phyloP scores from a whole-genome alignment of 2,113 vertebrate genomes.

The Fulica atra region DNA sequence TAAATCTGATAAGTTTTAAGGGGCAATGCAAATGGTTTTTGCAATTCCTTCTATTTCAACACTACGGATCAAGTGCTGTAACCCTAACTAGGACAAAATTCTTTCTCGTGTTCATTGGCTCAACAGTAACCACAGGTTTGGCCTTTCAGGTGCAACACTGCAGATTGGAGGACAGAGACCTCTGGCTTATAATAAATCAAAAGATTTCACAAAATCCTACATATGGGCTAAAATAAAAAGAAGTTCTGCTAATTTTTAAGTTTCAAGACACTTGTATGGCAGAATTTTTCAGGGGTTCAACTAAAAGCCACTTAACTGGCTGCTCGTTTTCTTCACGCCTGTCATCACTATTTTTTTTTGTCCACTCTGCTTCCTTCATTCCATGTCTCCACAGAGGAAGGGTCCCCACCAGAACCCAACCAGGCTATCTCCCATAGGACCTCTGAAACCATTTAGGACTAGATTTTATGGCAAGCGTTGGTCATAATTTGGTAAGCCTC shows the following conservation, averaged over 20 bases:
- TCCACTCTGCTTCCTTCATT: neutral
- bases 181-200: neutral
- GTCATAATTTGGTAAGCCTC: neutral
- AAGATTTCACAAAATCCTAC: neutral
- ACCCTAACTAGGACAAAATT: neutral
- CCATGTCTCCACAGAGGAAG: neutral
- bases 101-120: neutral
- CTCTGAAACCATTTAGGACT: neutral
- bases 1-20: neutral
- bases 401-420: neutral
- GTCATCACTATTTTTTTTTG: neutral
- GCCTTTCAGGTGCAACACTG: neutral
- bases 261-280: neutral
- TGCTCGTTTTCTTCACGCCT: neutral
- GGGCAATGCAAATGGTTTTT: constrained; percentile 13
- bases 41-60: constrained; percentile 35
- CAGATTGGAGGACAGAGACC: neutral
- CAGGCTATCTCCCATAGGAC: neutral
- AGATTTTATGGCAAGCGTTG: neutral
- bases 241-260: neutral
- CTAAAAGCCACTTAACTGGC: neutral
- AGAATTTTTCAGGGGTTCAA: neutral
- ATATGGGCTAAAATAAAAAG: neutral
- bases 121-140: neutral
- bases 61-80: neutral